Evolutionary conservation across 2,888 invertebrate species (phyloP).

Genomic region (Chrysodeixis includens): DNA sequence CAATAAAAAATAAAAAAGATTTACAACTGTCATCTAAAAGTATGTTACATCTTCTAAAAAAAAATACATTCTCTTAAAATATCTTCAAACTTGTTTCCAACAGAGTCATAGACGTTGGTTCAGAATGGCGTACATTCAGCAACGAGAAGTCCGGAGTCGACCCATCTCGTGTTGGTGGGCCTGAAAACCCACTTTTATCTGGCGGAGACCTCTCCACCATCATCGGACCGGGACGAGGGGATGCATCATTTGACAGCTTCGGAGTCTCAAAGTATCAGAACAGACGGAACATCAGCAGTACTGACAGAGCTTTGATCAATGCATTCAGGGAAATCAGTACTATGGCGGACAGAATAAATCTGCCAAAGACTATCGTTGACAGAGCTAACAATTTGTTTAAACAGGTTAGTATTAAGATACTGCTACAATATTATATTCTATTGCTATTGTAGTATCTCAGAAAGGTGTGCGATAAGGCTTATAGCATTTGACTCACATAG

Average conservation of each 20-base stretch:
- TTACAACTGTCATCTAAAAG: too few species aligned
- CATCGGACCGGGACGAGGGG: conserved; percentile 93
- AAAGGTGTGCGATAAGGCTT: too few species aligned
- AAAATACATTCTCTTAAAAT: too few species aligned
- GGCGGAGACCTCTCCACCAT: conserved; percentile 99
- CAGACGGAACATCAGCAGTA: conserved; percentile 95
- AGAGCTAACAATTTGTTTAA: conserved; percentile 99
- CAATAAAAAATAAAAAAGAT: too few species aligned
- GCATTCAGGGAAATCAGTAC: conserved; percentile 99
- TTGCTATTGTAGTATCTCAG: too few species aligned
- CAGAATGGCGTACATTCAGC: conserved; percentile 99
- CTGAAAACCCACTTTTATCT: conserved; percentile 98
- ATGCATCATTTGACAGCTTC: conserved; percentile 96
- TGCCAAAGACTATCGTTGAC: conserved; percentile 99
- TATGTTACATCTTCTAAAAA: too few species aligned
- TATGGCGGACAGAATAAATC: conserved; percentile 99
- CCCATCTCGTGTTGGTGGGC: conserved; percentile 99
- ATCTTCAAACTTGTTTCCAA: conserved; percentile 53
- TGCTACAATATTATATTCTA: background rate
- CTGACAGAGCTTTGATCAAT: conserved; percentile 98
- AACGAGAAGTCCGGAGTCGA: conserved; percentile 99
- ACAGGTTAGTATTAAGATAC: conserved; percentile 90
- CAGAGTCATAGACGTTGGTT: conserved; percentile 99
- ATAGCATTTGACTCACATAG: too few species aligned
- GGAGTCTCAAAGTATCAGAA: conserved; percentile 94